These are phyloP conservation scores for Oenanthe oenanthe DNA, from an alignment of 2,113 vertebrate species.

Conservation along the genomic window DNA sequence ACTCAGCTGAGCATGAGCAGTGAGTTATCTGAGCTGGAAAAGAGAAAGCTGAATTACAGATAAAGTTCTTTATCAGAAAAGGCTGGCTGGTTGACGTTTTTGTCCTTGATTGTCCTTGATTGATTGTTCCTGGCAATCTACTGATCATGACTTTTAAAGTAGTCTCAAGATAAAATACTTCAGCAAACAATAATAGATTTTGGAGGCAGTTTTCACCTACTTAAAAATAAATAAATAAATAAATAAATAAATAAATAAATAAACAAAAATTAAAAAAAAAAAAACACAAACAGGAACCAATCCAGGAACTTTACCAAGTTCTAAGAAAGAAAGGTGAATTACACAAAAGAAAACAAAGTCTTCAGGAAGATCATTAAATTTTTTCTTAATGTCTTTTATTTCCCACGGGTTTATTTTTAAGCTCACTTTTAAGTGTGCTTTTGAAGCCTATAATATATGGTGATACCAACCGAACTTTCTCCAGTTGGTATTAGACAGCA, in stretches of 20 bases:
- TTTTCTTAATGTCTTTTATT: neutral
- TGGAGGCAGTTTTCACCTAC: neutral
- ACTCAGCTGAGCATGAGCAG: slow-evolving; percentile 30
- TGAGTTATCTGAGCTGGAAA: slow-evolving; percentile 28
- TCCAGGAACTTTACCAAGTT: neutral
- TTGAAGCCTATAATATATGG: neutral
- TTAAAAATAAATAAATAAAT: too few relatives aligned
- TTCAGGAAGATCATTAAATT: neutral
- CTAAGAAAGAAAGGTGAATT: neutral
- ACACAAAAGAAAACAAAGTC: neutral
- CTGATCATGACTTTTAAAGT: slow-evolving; percentile 13
- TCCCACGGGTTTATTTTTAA: neutral
- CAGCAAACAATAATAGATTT: neutral
- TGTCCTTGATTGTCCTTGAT: slow-evolving; percentile 30
- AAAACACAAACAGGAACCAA: neutral
- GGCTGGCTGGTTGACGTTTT: neutral
- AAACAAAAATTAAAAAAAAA: too few relatives aligned
- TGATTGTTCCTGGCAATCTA: slow-evolving; percentile 3
- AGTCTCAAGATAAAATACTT: neutral
- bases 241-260: neutral
- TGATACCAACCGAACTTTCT: neutral
- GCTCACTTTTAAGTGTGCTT: neutral
- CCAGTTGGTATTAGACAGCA: neutral
- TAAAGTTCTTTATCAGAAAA: slow-evolving; percentile 32
- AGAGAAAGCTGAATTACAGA: slow-evolving; percentile 6